Conservation (phyloP, 2,888 invertebrate genomes). For the Drosophila nr. perissopoda region DNA sequence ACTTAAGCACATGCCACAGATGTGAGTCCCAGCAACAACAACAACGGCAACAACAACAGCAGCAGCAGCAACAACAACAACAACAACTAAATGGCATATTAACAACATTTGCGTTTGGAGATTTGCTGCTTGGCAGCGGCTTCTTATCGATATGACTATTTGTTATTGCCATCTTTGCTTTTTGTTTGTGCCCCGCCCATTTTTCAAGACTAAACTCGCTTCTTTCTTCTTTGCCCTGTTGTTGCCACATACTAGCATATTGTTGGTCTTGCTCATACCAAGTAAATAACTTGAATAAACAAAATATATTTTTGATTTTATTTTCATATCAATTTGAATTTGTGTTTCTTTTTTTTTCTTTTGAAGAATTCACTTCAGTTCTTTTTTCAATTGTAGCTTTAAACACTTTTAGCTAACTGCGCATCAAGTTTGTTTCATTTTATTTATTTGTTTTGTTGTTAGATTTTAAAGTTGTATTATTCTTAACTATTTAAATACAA, state of each 20-base stretch:
- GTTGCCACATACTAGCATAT: conserved; percentile 17
- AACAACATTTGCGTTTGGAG: conserved; percentile 42
- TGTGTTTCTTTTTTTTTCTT: not conserved
- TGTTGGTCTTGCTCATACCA: not conserved
- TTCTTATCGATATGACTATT: conserved; percentile 50
- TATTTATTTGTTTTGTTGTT: not conserved
- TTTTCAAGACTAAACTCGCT: not conserved
- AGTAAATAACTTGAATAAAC: not conserved
- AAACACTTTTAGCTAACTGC: conserved; percentile 4
- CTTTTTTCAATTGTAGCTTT: conserved; percentile 4
- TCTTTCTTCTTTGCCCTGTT: not conserved
- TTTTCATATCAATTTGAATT: not conserved
- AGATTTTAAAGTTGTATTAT: too few species aligned
- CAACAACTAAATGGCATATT: conserved; percentile 52
- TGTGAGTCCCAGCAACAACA: conserved; percentile 38
- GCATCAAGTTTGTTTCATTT: not conserved
- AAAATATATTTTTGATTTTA: not conserved
- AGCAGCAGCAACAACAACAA: conserved; percentile 10
- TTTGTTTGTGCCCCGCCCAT: not conserved
- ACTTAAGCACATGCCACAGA: conserved; percentile 75
- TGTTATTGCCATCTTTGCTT: conserved; percentile 16
- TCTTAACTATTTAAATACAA: too few species aligned
- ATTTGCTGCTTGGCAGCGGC: conserved; percentile 17
- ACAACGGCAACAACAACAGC: not conserved
- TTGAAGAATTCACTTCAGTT: not conserved